A percentile compares a stretch with the other conserved stretches of the same genome.
Conservation (phyloP, 2,797 vertebrate genomes). For the Enteromius viviparus region DNA sequence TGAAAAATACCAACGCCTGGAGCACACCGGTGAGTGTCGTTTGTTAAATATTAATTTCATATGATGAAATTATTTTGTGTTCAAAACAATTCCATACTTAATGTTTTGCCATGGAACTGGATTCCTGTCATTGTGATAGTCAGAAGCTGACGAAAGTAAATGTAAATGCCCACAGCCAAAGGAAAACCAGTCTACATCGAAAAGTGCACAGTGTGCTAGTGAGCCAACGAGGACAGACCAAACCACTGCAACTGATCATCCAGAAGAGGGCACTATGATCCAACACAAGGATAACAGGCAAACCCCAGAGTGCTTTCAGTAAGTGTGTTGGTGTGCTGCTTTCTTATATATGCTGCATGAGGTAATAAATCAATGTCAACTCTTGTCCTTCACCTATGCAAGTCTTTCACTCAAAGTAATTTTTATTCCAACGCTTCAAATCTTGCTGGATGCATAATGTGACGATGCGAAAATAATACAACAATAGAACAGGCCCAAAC, state of each 20-base stretch:
- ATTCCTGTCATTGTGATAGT: slow-evolving; percentile 42
- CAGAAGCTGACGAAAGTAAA: not conserved
- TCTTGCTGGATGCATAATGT: not conserved
- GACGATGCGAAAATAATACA: not conserved
- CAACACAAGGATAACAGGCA: not conserved
- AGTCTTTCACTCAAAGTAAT: not conserved
- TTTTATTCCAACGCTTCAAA: not conserved
- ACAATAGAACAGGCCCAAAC: not conserved
- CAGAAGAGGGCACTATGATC: slow-evolving; percentile 51
- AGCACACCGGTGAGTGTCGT: slow-evolving; percentile 44
- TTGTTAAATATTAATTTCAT: not conserved
- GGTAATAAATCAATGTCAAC: not conserved
- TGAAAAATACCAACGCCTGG: slow-evolving; percentile 21
- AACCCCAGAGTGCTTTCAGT: slow-evolving; percentile 20
- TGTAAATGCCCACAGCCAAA: slow-evolving; percentile 9
- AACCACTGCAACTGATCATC: slow-evolving; percentile 36
- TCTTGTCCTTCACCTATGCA: not conserved
- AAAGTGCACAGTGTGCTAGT: not conserved
- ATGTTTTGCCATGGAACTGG: slow-evolving; percentile 6
- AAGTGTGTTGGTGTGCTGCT: slow-evolving; percentile 17
- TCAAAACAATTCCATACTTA: no score
- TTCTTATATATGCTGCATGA: not conserved
- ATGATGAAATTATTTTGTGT: not conserved
- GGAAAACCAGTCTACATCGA: not conserved
- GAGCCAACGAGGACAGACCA: slow-evolving; percentile 10